Percentiles rank a stretch among this genome's conserved stretches.
phyloP scores from a whole-genome alignment of 2,888 invertebrate species.

The Tenthredo notha region DNA sequence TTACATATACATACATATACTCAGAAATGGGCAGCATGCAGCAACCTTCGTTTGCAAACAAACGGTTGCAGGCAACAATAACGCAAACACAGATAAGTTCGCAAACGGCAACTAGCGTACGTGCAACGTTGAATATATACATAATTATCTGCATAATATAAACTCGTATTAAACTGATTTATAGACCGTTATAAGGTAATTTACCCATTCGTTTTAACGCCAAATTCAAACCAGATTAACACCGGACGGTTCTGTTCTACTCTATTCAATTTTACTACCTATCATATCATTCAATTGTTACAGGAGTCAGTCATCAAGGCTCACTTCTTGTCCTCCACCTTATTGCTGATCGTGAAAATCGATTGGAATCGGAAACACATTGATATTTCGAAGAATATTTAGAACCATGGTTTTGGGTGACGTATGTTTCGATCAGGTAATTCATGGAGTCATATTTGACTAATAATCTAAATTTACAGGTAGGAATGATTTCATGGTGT shows the following conservation, averaged over 20 bases:
- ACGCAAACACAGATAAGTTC: background rate
- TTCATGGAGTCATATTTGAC: background rate
- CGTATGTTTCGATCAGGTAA: too few species aligned
- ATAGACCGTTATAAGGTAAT: constrained; percentile 21
- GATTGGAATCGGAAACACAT: background rate
- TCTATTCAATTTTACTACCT: background rate
- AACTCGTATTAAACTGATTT: constrained; percentile 53
- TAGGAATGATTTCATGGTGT: background rate
- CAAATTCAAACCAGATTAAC: constrained; percentile 47
- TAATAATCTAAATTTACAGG: background rate
- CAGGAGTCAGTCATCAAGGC: background rate
- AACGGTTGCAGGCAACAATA: constrained; percentile 18
- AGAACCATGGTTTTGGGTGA: background rate
- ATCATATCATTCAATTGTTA: background rate
- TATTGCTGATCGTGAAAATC: background rate
- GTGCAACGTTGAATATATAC: background rate
- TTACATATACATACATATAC: background rate
- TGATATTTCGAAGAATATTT: background rate
- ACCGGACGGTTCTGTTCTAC: background rate
- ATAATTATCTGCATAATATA: constrained; percentile 52
- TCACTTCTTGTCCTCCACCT: background rate
- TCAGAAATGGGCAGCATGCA: constrained; percentile 4
- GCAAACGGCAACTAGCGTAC: background rate
- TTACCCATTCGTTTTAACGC: constrained; percentile 49
- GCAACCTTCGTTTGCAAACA: constrained; percentile 33